phyloP scores from a whole-genome alignment of 2,797 vertebrate species.

The Alauda arvensis region DNA sequence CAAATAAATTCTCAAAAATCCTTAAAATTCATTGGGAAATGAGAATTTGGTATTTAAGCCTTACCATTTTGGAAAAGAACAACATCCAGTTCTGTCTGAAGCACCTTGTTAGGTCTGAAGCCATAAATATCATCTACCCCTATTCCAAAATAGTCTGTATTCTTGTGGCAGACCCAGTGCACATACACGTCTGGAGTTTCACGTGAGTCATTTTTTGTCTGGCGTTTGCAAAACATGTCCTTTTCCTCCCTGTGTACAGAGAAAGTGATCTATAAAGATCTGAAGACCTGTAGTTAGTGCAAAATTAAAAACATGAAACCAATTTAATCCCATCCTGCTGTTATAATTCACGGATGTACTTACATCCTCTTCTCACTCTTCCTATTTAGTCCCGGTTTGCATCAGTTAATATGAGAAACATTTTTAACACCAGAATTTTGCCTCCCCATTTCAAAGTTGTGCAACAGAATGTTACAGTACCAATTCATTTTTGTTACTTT shows the following conservation, averaged over 20 bases:
- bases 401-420: not conserved
- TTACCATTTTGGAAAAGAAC: conserved; percentile 61
- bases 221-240: not conserved
- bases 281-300: not conserved
- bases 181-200: not conserved
- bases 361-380: not conserved
- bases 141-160: not conserved
- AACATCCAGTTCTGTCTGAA: conserved; percentile 37
- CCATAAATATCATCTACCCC: not conserved
- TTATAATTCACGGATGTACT: not conserved
- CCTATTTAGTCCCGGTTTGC: not conserved
- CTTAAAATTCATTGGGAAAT: not conserved
- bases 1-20: not conserved
- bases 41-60: not conserved
- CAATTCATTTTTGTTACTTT: not conserved
- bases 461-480: not conserved
- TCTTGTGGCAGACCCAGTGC: conserved; percentile 1
- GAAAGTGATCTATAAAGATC: not conserved
- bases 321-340: not conserved
- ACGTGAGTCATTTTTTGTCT: not conserved
- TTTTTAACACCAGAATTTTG: not conserved
- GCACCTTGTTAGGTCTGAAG: conserved; percentile 39
- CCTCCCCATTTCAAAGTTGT: not conserved
- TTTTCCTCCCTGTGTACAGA: not conserved
- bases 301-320: not conserved